Conservation (phyloP, 1,140 invertebrate species). For the Tachypleus tridentatus region DNA sequence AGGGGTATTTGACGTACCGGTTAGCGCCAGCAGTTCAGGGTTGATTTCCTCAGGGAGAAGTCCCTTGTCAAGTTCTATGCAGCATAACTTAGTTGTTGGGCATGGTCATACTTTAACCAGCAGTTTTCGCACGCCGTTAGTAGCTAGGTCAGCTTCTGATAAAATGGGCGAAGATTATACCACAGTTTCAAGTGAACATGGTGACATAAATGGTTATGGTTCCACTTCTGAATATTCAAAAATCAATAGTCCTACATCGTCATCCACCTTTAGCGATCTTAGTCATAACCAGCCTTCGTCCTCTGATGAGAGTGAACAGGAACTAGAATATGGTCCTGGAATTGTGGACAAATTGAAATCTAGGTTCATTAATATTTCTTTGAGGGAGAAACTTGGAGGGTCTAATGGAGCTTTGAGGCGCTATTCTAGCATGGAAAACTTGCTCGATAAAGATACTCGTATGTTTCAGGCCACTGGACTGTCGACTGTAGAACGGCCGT, state of each 20-base stretch:
- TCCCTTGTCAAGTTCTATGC: neutral
- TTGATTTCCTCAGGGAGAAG: neutral
- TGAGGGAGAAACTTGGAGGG: constrained; percentile 50
- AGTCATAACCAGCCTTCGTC: neutral
- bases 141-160: neutral
- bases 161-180: neutral
- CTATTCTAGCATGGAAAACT: constrained; percentile 69
- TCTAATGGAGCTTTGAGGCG: constrained; percentile 47
- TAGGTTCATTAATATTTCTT: constrained; percentile 66
- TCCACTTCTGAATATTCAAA: neutral
- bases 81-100: neutral
- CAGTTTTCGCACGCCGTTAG: neutral
- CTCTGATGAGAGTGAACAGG: constrained; percentile 36
- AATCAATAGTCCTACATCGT: neutral
- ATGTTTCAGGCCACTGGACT: no score
- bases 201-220: neutral
- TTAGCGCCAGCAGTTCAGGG: neutral
- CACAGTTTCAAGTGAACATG: neutral
- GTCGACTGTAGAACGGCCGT: neutral
- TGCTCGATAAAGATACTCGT: constrained; percentile 48
- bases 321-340: constrained; percentile 76
- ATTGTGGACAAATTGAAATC: constrained; percentile 62
- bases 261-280: neutral
- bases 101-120: neutral
- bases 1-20: neutral